Percentiles rank a stretch among this genome's conserved stretches.
These are phyloP conservation scores for Microctenopoma steveboyesi DNA, from an alignment of 2,797 vertebrate species.

Conservation along the genomic window DNA sequence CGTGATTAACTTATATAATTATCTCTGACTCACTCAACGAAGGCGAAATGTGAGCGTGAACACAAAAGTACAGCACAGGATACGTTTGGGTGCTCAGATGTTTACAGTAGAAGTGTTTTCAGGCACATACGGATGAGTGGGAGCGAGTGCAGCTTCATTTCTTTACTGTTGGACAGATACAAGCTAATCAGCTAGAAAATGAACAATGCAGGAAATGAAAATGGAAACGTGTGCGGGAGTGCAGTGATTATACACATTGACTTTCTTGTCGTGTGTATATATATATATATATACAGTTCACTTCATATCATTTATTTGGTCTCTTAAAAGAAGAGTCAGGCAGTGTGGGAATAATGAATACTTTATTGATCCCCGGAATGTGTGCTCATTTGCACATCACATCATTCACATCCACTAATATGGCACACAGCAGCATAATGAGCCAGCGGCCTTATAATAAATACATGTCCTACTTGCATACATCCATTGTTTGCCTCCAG, in stretches of 20 bases:
- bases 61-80: not conserved
- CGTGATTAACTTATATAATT: too few species aligned
- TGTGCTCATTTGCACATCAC: too few species aligned
- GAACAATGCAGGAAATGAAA: not conserved
- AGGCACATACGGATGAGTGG: not conserved
- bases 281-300: not conserved
- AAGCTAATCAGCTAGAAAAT: slow-evolving; percentile 1
- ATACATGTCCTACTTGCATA: slow-evolving; percentile 34
- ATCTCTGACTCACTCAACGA: too few species aligned
- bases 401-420: slow-evolving; percentile 5
- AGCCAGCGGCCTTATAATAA: slow-evolving; percentile 27
- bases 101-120: not conserved
- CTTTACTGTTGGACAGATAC: not conserved
- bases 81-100: not conserved
- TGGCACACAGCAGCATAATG: slow-evolving; percentile 9
- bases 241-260: not conserved
- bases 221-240: not conserved
- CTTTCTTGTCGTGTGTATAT: not conserved
- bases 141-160: slow-evolving; percentile 5
- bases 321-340: not conserved
- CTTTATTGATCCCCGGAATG: too few species aligned
- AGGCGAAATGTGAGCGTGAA: too few species aligned
- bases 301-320: not conserved
- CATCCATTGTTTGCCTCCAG: slow-evolving; percentile 43
- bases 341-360: not conserved